Base-by-base conservation (phyloP, 37 sponge, comb jelly and placozoan genomes). In the Agelas oroides region DNA sequence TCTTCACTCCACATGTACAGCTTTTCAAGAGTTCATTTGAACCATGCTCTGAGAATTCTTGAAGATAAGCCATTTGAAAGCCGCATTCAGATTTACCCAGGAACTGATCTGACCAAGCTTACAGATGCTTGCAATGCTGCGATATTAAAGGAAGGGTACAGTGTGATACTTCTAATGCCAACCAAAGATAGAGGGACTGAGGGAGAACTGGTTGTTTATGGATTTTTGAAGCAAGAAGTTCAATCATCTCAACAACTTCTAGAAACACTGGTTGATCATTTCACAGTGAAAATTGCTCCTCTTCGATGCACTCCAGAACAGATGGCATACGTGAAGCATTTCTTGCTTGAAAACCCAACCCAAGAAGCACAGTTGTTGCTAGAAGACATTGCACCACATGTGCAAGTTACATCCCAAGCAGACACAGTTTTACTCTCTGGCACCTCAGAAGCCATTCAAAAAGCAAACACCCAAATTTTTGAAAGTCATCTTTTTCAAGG, bases 381-480 rank as follows among this genome's bases (percentile, higher is more conserved):
- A 46, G 46, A 46, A 46, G 8, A 3, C 21, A 55, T 76, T 17
- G 35, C 76, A 58, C 33, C 76, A 58, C 19, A 52, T 24, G 76
- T 76, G 17, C 13, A 32, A 1, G 55, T 32, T 58, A 21, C 46
- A 8, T 46, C 46, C 46, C 46, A 33, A 46, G 46, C 3, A 46
- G 46, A 8, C 8, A 46, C 8, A 46, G 8, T 46, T 8, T 8
- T 46, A 3, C 8, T 46, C 6, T 46, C 46, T 46, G 76, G 76
- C 27, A 76, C 57, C 28, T 57, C 76, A 32, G 20, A 28, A 31
- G 76, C n/a, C 23, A 57, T 76, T 14, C 27, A 76, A 76, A 41
- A 20, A 32, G 33, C 52, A 32, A 30, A 34, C 2, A 57, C 53
- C 33, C 36, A 59, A 28, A 40, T 76, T 32, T 28, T 57, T 33